Base-by-base conservation (phyloP, 2,797 vertebrate genomes). In the Crenuchus spilurus region DNA sequence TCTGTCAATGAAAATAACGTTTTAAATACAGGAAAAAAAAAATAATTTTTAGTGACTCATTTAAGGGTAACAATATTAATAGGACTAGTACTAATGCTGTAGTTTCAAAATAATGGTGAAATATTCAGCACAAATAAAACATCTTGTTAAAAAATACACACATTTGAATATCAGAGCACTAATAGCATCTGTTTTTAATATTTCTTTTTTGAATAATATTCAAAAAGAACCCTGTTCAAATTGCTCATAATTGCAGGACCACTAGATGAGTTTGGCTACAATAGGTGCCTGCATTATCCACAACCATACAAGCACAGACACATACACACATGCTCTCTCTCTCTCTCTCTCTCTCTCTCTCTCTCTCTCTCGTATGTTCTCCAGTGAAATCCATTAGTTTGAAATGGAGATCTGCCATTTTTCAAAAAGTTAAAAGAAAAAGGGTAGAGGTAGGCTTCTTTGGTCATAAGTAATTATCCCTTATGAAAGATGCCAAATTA, bases 381-480 rank as follows among this genome's bases (percentile, higher is more conserved):
- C 31, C 51, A 70, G 64, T 69, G 65, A 85, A 86, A 88, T 76
- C 80, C 68, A 85, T 87, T 85, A 80, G 80, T 83, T 80, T 88
- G 80, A 86, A 89, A 90, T 66, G 62, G 82, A 88, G 84, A 81
- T 84, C 81, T 83, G 54, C 75, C 65, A 65, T 85, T 74, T 80
- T 52, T 69, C 62, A 71, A 77, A 72, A 80, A 76, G 80, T 72
- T 14, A 44, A 24, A 70, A 62, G 72, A 69, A 76, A 49, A 49
- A 51, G 74, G 46, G 46, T 44, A 65, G 57, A 74, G 71, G 78
- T 62, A 71, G 70, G 75, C 84, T 80, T 90, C 84, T 91, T 88
- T 88, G 88, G 88, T 88, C 88, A 88, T 88, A 87, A 82, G 87
- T 83, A 89, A 93, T 92, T 91, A 91, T 88, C 84, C 84, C 77